Percentiles rank a stretch among this genome's conserved stretches.
These are phyloP conservation scores for Bufo bufo DNA, from an alignment of 2,113 vertebrate genomes.

Conservation along the genomic window DNA sequence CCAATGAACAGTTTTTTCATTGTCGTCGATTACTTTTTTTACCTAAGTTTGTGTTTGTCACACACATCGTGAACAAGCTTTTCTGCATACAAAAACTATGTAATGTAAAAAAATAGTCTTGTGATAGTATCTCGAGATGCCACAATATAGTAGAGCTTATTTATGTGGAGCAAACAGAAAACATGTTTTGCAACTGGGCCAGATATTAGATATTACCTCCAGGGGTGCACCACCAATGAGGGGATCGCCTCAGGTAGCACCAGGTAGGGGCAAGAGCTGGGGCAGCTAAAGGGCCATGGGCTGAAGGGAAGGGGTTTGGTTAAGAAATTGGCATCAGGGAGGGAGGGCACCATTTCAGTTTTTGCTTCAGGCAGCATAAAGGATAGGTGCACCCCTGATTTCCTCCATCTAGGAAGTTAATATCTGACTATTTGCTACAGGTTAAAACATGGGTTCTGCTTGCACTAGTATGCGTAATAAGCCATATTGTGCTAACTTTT, in stretches of 20 bases:
- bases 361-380: no score
- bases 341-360: no score
- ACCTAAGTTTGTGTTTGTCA: background rate
- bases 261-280: no score
- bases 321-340: no score
- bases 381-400: no score
- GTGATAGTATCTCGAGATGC: background rate
- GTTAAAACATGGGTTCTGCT: background rate
- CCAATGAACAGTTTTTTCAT: background rate
- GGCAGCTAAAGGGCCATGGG: no score
- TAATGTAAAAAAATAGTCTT: constrained; percentile 2
- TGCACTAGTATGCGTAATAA: background rate
- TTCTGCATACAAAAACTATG: background rate
- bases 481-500: constrained; percentile 14
- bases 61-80: constrained; percentile 6
- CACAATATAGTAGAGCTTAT: constrained; percentile 16
- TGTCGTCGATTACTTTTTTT: background rate
- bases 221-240: no score
- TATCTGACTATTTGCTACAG: constrained; percentile 8
- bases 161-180: background rate
- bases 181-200: background rate
- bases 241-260: no score
- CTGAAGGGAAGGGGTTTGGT: no score
- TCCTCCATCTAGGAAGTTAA: background rate
- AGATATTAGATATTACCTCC: background rate